Evolutionary conservation across 2,113 vertebrate genomes (phyloP).

Genomic region (Hoplias malabaricus): DNA sequence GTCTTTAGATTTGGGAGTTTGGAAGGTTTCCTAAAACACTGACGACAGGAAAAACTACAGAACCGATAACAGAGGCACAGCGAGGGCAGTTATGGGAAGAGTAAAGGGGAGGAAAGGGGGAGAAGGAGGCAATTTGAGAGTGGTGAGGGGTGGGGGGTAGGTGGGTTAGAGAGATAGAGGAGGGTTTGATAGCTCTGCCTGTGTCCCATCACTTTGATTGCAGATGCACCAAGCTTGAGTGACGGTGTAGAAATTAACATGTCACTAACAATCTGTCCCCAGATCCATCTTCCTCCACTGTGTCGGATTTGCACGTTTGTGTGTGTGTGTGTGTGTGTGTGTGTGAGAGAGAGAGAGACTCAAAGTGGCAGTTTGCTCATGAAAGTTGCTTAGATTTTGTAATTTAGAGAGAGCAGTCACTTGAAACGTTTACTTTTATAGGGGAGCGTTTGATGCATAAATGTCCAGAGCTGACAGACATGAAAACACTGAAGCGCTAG

Average conservation of each 20-base stretch:
- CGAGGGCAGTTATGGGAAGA: neutral
- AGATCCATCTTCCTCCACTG: conserved; percentile 73
- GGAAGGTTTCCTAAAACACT: neutral
- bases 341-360: no score
- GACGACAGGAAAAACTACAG: neutral
- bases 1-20: neutral
- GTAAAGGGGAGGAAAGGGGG: neutral
- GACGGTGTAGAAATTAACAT: conserved; percentile 81
- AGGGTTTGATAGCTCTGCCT: conserved; percentile 52
- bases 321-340: conserved; percentile 28
- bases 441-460: conserved; percentile 37
- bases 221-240: conserved; percentile 70
- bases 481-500: neutral
- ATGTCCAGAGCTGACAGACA: conserved; percentile 3
- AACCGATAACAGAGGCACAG: neutral
- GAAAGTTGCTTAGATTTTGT: conserved; percentile 54
- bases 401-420: conserved; percentile 68
- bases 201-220: conserved; percentile 68
- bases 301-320: conserved; percentile 39
- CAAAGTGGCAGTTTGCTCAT: conserved; percentile 38
- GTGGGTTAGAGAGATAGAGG: conserved; percentile 12
- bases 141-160: conserved; percentile 15
- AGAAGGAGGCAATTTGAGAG: conserved; percentile 32
- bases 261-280: conserved; percentile 76
- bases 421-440: conserved; percentile 68